phyloP scores from a whole-genome alignment of 2,797 vertebrate genomes.

The Pangasius mekongensis region DNA sequence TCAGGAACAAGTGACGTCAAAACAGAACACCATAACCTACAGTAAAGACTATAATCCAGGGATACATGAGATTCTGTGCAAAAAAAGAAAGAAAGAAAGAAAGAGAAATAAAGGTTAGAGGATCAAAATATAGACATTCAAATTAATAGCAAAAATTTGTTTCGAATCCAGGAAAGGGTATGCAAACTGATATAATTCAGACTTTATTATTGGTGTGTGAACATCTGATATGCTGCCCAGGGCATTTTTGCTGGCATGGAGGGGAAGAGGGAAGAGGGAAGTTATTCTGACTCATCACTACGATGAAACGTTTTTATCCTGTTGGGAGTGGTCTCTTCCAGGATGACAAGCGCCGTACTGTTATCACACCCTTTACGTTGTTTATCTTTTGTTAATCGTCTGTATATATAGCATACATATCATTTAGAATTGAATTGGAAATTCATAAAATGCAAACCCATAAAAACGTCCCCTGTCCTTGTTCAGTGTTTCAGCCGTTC shows the following conservation, averaged over 20 bases:
- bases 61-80: not conserved
- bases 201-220: not conserved
- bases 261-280: not conserved
- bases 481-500: slow-evolving; percentile 84
- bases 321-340: not conserved
- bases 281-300: not conserved
- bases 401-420: too few species aligned
- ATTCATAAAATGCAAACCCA: not conserved
- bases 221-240: not conserved
- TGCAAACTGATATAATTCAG: not conserved
- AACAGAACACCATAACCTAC: not conserved
- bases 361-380: not conserved
- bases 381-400: not conserved
- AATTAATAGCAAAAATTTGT: not conserved
- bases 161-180: not conserved
- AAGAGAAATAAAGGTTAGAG: not conserved
- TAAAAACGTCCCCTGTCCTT: not conserved
- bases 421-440: not conserved
- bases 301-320: not conserved
- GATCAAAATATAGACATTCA: not conserved
- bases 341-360: not conserved
- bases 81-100: too few species aligned
- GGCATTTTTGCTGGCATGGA: not conserved
- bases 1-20: not conserved
- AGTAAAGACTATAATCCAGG: not conserved